These are phyloP conservation scores for Pasiphila rectangulata DNA, from an alignment of 2,888 invertebrate genomes.

Conservation along the genomic window DNA sequence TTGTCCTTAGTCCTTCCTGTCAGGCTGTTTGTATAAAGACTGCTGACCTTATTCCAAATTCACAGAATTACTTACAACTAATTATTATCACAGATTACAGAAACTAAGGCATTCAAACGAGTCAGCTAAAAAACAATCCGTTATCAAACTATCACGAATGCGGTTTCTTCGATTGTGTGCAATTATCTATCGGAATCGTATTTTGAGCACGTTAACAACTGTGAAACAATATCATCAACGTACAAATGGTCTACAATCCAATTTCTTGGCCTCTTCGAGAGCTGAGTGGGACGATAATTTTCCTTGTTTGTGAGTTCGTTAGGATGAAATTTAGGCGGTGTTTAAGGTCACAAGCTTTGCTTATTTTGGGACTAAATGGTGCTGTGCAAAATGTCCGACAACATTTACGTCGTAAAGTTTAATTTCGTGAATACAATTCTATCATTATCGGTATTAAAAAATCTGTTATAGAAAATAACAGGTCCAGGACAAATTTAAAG, in stretches of 20 bases:
- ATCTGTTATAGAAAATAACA: too few relatives aligned
- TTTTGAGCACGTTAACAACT: slow-evolving; percentile 45
- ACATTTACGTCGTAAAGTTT: too few relatives aligned
- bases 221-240: slow-evolving; percentile 44
- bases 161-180: slow-evolving; percentile 57
- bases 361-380: too few relatives aligned
- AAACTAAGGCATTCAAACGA: slow-evolving; percentile 51
- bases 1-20: too few relatives aligned
- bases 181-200: slow-evolving; percentile 47
- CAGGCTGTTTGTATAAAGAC: too few relatives aligned
- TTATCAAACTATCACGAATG: slow-evolving; percentile 53
- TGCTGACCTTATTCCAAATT: slow-evolving; percentile 52
- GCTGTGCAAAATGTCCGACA: too few relatives aligned
- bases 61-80: slow-evolving; percentile 52
- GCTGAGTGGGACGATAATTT: slow-evolving; percentile 41
- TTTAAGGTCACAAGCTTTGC: not conserved
- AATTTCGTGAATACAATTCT: too few relatives aligned
- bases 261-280: slow-evolving; percentile 34
- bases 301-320: not conserved
- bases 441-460: too few relatives aligned
- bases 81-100: too few relatives aligned
- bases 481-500: too few relatives aligned
- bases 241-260: not conserved
- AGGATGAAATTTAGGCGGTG: slow-evolving; percentile 1
- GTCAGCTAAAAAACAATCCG: slow-evolving; percentile 55